Conservation (phyloP, 2,888 invertebrate species). For the Brachynemurus nebulosus region DNA sequence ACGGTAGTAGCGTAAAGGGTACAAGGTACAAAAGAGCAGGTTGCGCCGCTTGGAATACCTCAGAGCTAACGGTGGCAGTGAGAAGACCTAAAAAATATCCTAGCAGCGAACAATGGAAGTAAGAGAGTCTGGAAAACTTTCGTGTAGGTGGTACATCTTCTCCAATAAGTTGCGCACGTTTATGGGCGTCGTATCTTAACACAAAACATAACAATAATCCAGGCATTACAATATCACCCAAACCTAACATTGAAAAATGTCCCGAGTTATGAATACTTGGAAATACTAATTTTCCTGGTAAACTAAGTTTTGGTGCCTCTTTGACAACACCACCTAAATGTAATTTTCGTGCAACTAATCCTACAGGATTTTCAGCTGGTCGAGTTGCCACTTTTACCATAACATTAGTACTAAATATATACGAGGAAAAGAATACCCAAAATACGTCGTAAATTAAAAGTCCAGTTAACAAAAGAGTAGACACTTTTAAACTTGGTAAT, state of each 20-base stretch:
- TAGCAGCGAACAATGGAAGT: constrained; percentile 96
- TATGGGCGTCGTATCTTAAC: constrained; percentile 92
- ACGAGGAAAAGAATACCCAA: constrained; percentile 98
- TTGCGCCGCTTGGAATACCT: constrained; percentile 96
- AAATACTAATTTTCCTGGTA: constrained; percentile 94
- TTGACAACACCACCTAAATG: constrained; percentile 81
- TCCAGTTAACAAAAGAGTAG: constrained; percentile 85
- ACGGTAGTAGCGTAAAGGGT: constrained; percentile 91
- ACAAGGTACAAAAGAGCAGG: constrained; percentile 94
- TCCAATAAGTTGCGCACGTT: constrained; percentile 68
- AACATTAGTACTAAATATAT: constrained; percentile 96
- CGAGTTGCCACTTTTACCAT: constrained; percentile 89
- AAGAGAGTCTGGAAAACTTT: constrained; percentile 54
- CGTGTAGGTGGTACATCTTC: background rate
- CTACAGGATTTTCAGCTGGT: constrained; percentile 85
- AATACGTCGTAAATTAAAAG: constrained; percentile 92
- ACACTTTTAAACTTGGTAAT: constrained; percentile 89
- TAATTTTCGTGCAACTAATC: constrained; percentile 82
- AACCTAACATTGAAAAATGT: constrained; percentile 91
- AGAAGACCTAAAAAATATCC: constrained; percentile 91
- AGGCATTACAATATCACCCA: constrained; percentile 88
- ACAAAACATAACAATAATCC: constrained; percentile 92
- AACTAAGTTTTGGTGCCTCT: constrained; percentile 87
- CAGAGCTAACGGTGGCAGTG: constrained; percentile 94
- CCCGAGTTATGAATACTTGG: constrained; percentile 93